phyloP scores from a whole-genome alignment of 1,140 invertebrate species.

The Bactericera cockerelli region DNA sequence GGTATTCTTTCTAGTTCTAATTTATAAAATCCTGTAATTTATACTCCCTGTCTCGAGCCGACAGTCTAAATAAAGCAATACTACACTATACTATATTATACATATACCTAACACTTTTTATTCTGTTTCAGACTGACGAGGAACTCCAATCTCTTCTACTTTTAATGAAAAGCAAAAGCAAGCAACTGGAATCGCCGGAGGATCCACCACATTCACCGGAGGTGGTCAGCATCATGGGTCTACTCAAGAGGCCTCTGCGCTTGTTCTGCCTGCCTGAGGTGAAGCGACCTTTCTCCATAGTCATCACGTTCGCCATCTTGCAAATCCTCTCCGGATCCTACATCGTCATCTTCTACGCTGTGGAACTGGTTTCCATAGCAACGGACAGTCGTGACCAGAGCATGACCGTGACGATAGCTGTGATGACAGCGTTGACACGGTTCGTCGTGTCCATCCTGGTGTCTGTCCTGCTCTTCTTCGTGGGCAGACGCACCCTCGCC shows the following conservation, averaged over 20 bases:
- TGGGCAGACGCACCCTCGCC: constrained; percentile 43
- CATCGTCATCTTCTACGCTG: constrained; percentile 54
- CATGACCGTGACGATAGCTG: constrained; percentile 28
- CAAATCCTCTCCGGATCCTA: constrained; percentile 56
- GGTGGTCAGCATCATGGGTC: not conserved
- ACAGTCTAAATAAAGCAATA: too few species aligned
- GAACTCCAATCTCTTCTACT: constrained; percentile 33
- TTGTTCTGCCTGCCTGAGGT: constrained; percentile 35
- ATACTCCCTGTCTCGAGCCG: too few species aligned
- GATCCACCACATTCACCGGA: not conserved
- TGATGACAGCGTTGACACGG: constrained; percentile 44
- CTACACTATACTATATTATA: too few species aligned
- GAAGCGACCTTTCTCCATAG: constrained; percentile 49
- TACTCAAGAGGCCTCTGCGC: not conserved
- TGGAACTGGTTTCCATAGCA: constrained; percentile 39
- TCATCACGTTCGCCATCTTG: constrained; percentile 49
- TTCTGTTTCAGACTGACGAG: constrained; percentile 14
- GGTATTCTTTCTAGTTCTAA: too few species aligned
- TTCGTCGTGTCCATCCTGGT: constrained; percentile 43
- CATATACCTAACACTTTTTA: too few species aligned
- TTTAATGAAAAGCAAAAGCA: constrained; percentile 4
- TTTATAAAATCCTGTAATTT: too few species aligned
- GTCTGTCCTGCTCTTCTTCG: constrained; percentile 40
- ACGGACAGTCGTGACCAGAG: not conserved
- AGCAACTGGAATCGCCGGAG: not conserved